These are phyloP conservation scores for Trogon melanurus DNA, from an alignment of 2,113 vertebrate species.

Conservation along the genomic window DNA sequence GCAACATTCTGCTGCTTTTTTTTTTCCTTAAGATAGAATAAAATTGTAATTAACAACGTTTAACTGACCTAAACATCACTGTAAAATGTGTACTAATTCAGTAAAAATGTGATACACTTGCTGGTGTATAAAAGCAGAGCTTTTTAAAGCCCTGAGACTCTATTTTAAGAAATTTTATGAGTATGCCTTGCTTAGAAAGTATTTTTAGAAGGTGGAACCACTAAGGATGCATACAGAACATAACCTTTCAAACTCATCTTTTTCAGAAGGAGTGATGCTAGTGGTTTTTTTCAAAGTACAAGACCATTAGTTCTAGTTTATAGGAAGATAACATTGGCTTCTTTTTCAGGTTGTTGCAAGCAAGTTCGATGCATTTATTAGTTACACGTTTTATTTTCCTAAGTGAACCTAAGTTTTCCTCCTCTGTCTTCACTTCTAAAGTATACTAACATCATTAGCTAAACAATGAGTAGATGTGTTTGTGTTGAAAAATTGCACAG, in stretches of 20 bases:
- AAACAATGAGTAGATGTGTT: background rate
- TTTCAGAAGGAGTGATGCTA: background rate
- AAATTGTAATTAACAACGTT: constrained; percentile 58
- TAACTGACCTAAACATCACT: constrained; percentile 54
- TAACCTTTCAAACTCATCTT: background rate
- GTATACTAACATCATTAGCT: background rate
- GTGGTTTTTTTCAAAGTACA: background rate
- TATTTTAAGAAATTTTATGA: background rate
- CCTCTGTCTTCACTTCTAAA: background rate
- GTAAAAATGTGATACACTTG: background rate
- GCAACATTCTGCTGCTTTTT: constrained; percentile 28
- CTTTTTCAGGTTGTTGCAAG: background rate
- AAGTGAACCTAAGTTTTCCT: background rate
- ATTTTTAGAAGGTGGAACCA: background rate
- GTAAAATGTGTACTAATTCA: constrained; percentile 2
- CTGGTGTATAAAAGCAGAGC: background rate
- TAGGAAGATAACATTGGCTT: background rate
- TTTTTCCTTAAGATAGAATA: constrained; percentile 50
- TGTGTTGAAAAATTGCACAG: background rate
- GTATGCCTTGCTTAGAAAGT: background rate
- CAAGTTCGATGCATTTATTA: background rate
- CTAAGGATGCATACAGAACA: background rate
- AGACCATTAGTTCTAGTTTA: background rate
- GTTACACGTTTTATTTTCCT: background rate
- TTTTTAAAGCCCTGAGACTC: background rate